Conservation (phyloP, 2,888 invertebrate species). For the Cephus runcator region DNA sequence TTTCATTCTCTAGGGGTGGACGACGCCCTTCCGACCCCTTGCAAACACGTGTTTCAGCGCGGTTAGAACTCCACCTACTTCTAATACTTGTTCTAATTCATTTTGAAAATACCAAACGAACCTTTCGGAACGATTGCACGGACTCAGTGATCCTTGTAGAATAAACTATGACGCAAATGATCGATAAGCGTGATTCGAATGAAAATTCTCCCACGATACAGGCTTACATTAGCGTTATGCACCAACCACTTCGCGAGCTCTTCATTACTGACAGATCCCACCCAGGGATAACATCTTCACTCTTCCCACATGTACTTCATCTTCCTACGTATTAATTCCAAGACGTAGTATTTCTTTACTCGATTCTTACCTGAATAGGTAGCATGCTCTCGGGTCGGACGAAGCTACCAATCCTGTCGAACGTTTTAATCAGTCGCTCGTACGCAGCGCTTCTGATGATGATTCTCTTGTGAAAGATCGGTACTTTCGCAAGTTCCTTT, state of each 20-base stretch:
- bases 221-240: conserved; percentile 29
- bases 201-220: conserved; percentile 9
- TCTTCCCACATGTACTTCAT: background rate
- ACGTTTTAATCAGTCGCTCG: background rate
- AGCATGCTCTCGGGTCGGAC: background rate
- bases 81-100: background rate
- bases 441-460: background rate
- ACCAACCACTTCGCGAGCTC: conserved; percentile 20
- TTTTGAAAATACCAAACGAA: background rate
- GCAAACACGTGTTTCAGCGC: background rate
- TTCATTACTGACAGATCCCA: conserved; percentile 17
- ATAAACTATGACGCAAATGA: background rate
- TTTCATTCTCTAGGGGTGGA: conserved; percentile 26
- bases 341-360: background rate
- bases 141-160: background rate
- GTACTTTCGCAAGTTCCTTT: background rate
- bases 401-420: background rate
- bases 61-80: conserved; percentile 7
- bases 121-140: background rate
- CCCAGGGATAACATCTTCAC: conserved; percentile 6
- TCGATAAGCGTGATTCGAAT: background rate
- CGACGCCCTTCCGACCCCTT: conserved; percentile 15
- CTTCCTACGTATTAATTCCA: background rate
- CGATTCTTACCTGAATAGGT: background rate
- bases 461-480: background rate